Percentiles rank a stretch among this genome's conserved stretches.
These are phyloP conservation scores for Meiosimyza decipiens DNA, from an alignment of 2,888 invertebrate species.

Conservation along the genomic window DNA sequence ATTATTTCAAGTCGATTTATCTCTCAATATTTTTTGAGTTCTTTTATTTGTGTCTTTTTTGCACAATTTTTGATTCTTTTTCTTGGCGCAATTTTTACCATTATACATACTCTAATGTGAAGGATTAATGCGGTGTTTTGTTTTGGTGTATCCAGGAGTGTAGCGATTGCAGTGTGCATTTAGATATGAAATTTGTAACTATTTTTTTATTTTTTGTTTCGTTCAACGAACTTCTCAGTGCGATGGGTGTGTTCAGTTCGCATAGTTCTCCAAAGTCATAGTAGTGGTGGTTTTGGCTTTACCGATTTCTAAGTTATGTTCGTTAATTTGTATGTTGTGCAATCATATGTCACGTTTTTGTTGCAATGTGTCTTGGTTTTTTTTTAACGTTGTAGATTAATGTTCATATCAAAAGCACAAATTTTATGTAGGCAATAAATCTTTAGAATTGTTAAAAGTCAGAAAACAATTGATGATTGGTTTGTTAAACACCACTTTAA, in stretches of 20 bases:
- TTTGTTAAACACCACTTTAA: too few species aligned
- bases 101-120: slow-evolving; percentile 7
- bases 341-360: slow-evolving; percentile 24
- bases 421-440: too few species aligned
- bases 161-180: background rate
- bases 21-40: background rate
- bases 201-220: slow-evolving; percentile 8
- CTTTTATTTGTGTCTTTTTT: background rate
- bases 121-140: background rate
- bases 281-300: background rate
- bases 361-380: too few species aligned
- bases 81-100: slow-evolving; percentile 12
- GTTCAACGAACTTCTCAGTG: slow-evolving; percentile 3
- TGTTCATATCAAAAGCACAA: too few species aligned
- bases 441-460: too few species aligned
- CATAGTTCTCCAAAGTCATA: background rate
- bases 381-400: too few species aligned
- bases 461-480: too few species aligned
- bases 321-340: slow-evolving; percentile 5
- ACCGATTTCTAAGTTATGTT: background rate
- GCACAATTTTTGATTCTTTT: background rate
- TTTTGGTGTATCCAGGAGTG: background rate
- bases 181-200: slow-evolving; percentile 2
- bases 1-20: slow-evolving; percentile 31
- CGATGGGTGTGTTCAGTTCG: slow-evolving; percentile 9